A percentile compares a stretch with the other conserved stretches of the same genome.
phyloP scores from a whole-genome alignment of 2,888 invertebrate genomes.

The Cephus pygmeus region DNA sequence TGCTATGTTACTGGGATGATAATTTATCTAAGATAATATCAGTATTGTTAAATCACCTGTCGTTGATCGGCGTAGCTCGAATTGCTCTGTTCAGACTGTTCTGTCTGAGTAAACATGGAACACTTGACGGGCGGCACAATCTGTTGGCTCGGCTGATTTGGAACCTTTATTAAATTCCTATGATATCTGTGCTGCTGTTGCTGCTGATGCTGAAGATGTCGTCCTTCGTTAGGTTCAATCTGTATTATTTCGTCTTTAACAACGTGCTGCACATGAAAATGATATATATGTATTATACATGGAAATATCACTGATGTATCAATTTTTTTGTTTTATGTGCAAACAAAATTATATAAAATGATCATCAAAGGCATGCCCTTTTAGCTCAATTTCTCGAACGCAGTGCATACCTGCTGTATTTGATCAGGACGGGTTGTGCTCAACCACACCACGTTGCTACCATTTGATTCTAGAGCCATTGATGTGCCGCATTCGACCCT shows the following conservation, averaged over 20 bases:
- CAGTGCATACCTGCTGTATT: constrained; percentile 59
- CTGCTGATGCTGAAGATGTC: constrained; percentile 24
- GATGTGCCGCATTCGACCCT: constrained; percentile 58
- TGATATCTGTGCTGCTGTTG: constrained; percentile 35
- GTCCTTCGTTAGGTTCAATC: constrained; percentile 27
- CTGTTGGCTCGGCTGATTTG: constrained; percentile 47
- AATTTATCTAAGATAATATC: not conserved
- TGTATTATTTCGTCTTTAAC: constrained; percentile 28
- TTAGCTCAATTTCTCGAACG: constrained; percentile 26
- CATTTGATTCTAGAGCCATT: constrained; percentile 63
- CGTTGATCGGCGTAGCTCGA: constrained; percentile 58
- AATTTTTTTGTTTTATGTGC: not conserved
- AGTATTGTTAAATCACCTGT: constrained; percentile 45
- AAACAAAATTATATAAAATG: not conserved
- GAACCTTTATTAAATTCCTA: constrained; percentile 35
- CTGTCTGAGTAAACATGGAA: constrained; percentile 63
- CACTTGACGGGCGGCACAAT: constrained; percentile 56
- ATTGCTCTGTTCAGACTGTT: constrained; percentile 59
- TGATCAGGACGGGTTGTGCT: constrained; percentile 60
- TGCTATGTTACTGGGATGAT: not conserved
- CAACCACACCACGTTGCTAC: constrained; percentile 63
- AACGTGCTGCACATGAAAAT: constrained; percentile 30
- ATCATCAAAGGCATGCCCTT: constrained; percentile 12
- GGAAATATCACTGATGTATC: not conserved
- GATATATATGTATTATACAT: not conserved